Base-by-base conservation (phyloP, 2,113 vertebrate species). In the Alligator sinensis region DNA sequence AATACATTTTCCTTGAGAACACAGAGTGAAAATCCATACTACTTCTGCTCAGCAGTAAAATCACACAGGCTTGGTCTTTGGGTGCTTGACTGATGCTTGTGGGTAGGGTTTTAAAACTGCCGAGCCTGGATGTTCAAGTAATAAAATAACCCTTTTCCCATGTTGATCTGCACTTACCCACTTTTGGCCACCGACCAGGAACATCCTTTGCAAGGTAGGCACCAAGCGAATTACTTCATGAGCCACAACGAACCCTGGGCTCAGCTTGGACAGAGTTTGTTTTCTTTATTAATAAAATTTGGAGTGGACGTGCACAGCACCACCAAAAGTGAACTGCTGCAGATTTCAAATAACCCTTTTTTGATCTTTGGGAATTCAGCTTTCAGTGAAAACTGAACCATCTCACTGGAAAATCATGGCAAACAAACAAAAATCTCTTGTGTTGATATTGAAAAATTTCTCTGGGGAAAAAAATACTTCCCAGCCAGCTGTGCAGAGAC, bases 1-100 rank as follows among this genome's bases (percentile, higher is more conserved):
- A 94, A 97, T 97, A 89, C 14, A 2, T 91, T 86, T 97, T 97
- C 90, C 91, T 91, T 25, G 89, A 97, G 94, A 96, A 95, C 94
- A 95, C 1, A 30, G 93, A 95, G 83, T 59, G 95, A 93, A 97
- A 98, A 97, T 96, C 96, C 91, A 93, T 92, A 84, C 17, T 87
- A 2, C 30, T 27, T 82, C 84, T 89, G 77, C 88, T 97, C 79
- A 60, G 96, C 87, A 95, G 85, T 94, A 66, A 95, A 89, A 84
- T 2, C 93, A 34, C 3, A 25, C 91, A 14, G 81, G 77, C 17
- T 19, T 2, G 83, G 84, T 19, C 62, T 1, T 10, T 1, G 0
- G 77, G 74, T 30, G 80, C 74, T 84, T 47, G 25, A 60, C 86
- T 0, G 78, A 38, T 74, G 92, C 92, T 82, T 60, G 86, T 15